Base-by-base conservation (phyloP, 1,140 invertebrate genomes). In the Caenorhabditis inopinata region DNA sequence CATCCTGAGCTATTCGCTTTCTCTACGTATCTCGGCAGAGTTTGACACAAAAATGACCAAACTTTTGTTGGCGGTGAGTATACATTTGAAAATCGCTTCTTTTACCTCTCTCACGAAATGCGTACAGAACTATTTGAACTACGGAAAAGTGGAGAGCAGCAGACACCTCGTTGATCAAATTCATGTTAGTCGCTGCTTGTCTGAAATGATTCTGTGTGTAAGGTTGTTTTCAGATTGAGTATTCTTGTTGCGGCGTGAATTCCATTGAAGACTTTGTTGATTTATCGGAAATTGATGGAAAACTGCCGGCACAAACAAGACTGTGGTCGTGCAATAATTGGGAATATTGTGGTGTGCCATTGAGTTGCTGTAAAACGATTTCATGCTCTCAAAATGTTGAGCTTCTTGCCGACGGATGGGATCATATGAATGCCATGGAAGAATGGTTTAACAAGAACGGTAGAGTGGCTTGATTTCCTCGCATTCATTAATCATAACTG, bases 201-300 rank as follows among this genome's bases (percentile, higher is more conserved):
- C 6, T 14, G 14, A 42, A 42, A 42, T 42, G 6, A 42, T 7
- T 42, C 14, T 42, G 6, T 42, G 14, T 42, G 38, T 42, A 42
- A 42, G 14, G 14, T 7, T 5, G 38, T 42, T 32, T 32, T 32
- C 9, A 62, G 53, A 5, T 42, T 5, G 58, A 68, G 23, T 68
- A 68, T 18, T 68, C 58, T 0, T 68, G 58, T 42, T 68, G 58
- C 23, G 58, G 58, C 11, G 58, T 68, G 1, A 68, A 68, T 9
- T 68, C 58, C n/a, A 68, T 68, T 38, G 58, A 68, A 16, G 58
- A 68, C 21, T 68, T 68, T 21, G 58, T 68, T 6, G 58, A 68
- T 38, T 42, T 68, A 21, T 68, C 58, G 1, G 58, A 68, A 68
- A 38, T 68, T 14, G 58, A 68, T 21, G 12, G 12, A 9, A 68